Conservation (phyloP, 1,140 invertebrate genomes). For the Pararge aegeria region DNA sequence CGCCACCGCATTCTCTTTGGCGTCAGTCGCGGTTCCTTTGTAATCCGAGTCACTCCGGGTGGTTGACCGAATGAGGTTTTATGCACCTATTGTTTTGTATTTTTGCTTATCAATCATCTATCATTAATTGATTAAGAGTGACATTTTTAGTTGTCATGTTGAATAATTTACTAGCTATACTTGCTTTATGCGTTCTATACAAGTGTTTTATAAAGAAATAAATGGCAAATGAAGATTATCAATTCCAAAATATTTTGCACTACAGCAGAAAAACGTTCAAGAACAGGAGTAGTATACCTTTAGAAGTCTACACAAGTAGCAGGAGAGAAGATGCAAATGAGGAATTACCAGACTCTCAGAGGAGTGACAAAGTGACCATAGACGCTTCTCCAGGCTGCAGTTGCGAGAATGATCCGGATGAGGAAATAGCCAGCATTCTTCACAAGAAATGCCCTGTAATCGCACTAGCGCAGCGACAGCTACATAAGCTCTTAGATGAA, state of each 20-base stretch:
- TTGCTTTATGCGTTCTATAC: too few species aligned
- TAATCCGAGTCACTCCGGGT: too few species aligned
- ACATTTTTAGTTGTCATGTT: too few species aligned
- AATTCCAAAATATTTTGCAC: slow-evolving; percentile 40
- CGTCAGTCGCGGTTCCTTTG: too few species aligned
- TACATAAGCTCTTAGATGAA: slow-evolving; percentile 58
- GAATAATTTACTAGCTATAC: too few species aligned
- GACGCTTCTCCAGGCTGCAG: slow-evolving; percentile 47
- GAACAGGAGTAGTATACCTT: slow-evolving; percentile 20
- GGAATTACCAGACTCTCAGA: slow-evolving; percentile 39
- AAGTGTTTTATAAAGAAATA: background rate
- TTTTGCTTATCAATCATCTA: too few species aligned
- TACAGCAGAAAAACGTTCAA: slow-evolving; percentile 43
- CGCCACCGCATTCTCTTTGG: too few species aligned
- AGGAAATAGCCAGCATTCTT: slow-evolving; percentile 59
- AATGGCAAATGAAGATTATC: slow-evolving; percentile 40
- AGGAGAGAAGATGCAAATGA: slow-evolving; percentile 33
- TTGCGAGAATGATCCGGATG: slow-evolving; percentile 55
- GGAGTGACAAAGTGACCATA: slow-evolving; percentile 34
- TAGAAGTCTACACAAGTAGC: slow-evolving; percentile 25
- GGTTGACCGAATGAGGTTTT: too few species aligned
- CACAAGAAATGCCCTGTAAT: slow-evolving; percentile 71
- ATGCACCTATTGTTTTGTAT: too few species aligned
- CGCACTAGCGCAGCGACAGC: slow-evolving; percentile 62
- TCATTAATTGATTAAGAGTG: too few species aligned